Evolutionary conservation across 2,113 vertebrate species (phyloP).

Genomic region (Rhinolophus ferrumequinum): DNA sequence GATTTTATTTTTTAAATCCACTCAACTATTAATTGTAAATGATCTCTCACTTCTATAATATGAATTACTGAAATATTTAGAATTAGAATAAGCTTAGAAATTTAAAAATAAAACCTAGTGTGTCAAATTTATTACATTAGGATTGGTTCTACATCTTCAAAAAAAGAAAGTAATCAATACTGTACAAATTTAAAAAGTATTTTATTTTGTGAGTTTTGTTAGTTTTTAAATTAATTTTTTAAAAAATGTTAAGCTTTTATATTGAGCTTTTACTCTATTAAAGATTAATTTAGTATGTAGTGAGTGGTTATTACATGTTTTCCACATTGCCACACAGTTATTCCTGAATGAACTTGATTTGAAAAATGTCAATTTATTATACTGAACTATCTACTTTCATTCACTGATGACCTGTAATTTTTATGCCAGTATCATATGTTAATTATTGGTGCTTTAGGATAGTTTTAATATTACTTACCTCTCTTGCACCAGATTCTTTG

Average conservation of each 20-base stretch:
- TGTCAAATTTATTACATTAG: not conserved
- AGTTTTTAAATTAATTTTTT: not conserved
- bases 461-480: constrained; percentile 87
- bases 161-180: not conserved
- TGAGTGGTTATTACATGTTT: not conserved
- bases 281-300: not conserved
- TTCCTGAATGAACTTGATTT: not conserved
- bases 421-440: not conserved
- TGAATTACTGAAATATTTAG: constrained; percentile 11
- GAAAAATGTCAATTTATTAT: not conserved
- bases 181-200: not conserved
- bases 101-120: constrained; percentile 24
- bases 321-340: not conserved
- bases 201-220: not conserved
- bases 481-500: constrained; percentile 96
- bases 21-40: not conserved
- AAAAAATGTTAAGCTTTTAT: not conserved
- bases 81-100: constrained; percentile 37
- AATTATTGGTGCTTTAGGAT: not conserved
- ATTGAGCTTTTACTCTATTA: not conserved
- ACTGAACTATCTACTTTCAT: not conserved
- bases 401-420: not conserved
- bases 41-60: not conserved
- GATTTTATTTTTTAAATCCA: not conserved
- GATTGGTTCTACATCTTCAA: not conserved